These are phyloP conservation scores for Nyctereutes procyonoides DNA, from an alignment of 2,113 vertebrate genomes.

Conservation along the genomic window DNA sequence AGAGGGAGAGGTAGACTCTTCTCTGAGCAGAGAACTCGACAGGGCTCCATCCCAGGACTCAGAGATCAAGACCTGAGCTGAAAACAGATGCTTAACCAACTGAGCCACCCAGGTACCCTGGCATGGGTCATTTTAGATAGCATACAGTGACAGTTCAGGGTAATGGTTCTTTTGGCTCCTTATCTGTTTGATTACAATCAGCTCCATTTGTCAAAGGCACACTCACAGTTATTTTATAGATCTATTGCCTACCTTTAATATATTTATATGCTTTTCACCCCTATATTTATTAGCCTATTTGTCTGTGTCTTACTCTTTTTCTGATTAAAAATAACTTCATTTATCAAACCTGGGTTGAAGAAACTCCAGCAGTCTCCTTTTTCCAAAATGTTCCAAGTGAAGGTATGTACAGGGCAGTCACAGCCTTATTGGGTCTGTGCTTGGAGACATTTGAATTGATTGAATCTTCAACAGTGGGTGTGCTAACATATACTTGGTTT, in stretches of 20 bases:
- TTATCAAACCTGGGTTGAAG: neutral
- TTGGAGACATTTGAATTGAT: neutral
- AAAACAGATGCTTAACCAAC: too few relatives aligned
- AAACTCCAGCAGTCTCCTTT: neutral
- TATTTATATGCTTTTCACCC: neutral
- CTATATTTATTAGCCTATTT: neutral
- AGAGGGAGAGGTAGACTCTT: too few relatives aligned
- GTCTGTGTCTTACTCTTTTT: neutral
- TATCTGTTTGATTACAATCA: neutral
- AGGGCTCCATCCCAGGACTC: too few relatives aligned
- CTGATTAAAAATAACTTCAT: neutral
- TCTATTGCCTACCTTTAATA: neutral
- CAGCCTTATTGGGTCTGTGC: neutral
- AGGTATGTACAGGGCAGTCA: neutral
- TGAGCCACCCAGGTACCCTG: too few relatives aligned
- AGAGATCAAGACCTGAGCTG: too few relatives aligned
- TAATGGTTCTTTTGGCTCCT: neutral
- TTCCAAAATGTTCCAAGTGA: neutral
- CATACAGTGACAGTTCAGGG: neutral
- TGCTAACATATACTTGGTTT: neutral
- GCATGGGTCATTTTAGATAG: neutral
- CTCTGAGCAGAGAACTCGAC: too few relatives aligned
- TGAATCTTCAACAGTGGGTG: neutral
- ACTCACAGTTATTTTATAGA: neutral
- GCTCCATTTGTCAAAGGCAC: neutral